Conservation (phyloP, 2,888 invertebrate genomes). For the Zygothrica quintamaculata region DNA sequence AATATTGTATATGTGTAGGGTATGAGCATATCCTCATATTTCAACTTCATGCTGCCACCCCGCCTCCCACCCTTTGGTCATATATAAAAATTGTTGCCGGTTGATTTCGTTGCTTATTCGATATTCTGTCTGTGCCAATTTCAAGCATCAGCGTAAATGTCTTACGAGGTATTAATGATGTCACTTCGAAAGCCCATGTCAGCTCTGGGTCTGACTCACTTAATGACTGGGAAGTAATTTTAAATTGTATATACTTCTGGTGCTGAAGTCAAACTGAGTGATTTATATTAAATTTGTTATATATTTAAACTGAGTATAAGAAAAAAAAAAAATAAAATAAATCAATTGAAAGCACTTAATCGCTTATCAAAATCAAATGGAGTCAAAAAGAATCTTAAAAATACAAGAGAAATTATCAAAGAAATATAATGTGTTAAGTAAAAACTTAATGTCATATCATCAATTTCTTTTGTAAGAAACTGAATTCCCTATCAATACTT, state of each 20-base stretch:
- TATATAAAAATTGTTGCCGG: conserved; percentile 46
- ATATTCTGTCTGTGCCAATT: conserved; percentile 54
- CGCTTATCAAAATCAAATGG: no score
- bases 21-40: conserved; percentile 15
- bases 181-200: conserved; percentile 20
- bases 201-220: conserved; percentile 5
- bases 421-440: no score
- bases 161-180: conserved; percentile 68
- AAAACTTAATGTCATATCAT: no score
- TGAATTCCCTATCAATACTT: no score
- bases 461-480: no score
- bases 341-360: no score
- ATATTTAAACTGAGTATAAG: no score
- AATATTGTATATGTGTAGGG: no score
- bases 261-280: background rate
- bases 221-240: conserved; percentile 36
- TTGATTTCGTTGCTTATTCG: conserved; percentile 54
- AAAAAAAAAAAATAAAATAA: no score
- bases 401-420: no score
- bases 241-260: conserved; percentile 15
- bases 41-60: background rate
- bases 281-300: background rate
- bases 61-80: conserved; percentile 15
- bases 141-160: conserved; percentile 62
- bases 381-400: no score